These are phyloP conservation scores for Popillia japonica DNA, from an alignment of 1,140 invertebrate genomes.

Conservation along the genomic window DNA sequence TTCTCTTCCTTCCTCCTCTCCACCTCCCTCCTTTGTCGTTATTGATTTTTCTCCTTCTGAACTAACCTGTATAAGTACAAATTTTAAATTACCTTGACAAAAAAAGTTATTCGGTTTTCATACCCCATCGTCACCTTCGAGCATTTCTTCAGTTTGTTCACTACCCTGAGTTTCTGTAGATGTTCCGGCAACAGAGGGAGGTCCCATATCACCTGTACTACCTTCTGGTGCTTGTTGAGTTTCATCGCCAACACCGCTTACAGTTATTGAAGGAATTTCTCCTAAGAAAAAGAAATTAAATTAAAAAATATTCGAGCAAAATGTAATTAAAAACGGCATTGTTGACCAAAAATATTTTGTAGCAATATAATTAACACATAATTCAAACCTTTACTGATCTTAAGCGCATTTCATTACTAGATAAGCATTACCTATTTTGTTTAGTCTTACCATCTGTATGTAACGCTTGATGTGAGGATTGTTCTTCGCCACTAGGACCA, in stretches of 20 bases:
- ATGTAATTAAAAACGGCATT: too few relatives aligned
- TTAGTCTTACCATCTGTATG: conserved; percentile 58
- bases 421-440: too few relatives aligned
- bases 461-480: conserved; percentile 48
- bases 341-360: too few relatives aligned
- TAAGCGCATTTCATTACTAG: too few relatives aligned
- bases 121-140: conserved; percentile 57
- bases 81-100: neutral
- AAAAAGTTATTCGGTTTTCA: too few relatives aligned
- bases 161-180: conserved; percentile 50
- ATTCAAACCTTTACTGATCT: too few relatives aligned
- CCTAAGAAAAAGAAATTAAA: conserved; percentile 45
- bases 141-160: conserved; percentile 48
- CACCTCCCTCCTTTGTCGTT: conserved; percentile 61
- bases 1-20: conserved; percentile 72
- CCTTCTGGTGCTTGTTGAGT: conserved; percentile 52
- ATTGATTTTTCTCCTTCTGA: conserved; percentile 69
- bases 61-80: conserved; percentile 58
- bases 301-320: neutral
- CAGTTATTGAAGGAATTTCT: conserved; percentile 49
- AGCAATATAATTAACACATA: too few relatives aligned
- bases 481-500: conserved; percentile 53
- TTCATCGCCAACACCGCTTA: conserved; percentile 53
- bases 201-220: conserved; percentile 54
- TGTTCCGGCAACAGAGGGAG: conserved; percentile 56